Evolutionary conservation across 1,140 invertebrate genomes (phyloP), one percentile per base, ranked within the genome.

Genomic region (Melanaphis sacchari): DNA sequence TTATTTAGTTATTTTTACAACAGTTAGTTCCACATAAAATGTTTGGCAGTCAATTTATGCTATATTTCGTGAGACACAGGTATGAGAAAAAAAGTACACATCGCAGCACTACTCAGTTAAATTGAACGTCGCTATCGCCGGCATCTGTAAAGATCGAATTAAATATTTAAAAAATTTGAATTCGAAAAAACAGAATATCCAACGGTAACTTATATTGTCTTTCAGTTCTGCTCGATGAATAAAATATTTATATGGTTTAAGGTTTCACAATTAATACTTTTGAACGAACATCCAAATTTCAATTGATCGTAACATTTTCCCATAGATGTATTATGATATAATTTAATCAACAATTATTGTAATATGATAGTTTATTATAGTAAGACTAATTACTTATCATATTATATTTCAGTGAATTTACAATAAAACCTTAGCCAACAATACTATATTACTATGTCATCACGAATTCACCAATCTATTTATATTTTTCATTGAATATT

Each of bases 141-240:
- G n/a, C 76, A 81, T 22, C 36, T 36, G 36, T 38, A 38, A 81
- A 81, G 76, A 81, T 81, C 36, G 38, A 81, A 81, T 81, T 36
- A 81, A 81, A 81, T 81, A 81, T 81, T 81, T 81, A 38, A 18
- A 81, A n/a, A 38, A 81, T 66, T 66, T 66, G 59, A 66, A n/a
- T 66, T n/a, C 15, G 54, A 66, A 66, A 66, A 66, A 31, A 76
- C 66, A n/a, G n/a, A 38, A 81, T 31, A 59, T 31, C 54, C 54
- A 59, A 31, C 31, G 59, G 59, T 31, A 66, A 66, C 59, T 66
- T n/a, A 38, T 6, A 81, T 15, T 38, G 36, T 38, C 21, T 81
- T 38, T 3, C 21, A 81, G 76, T 38, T 38, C 5, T 81, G 11
- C n/a, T 2, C 15, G 21, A 21, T 81, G 22, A 81, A 81, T 81